Evolutionary conservation across 2,797 vertebrate species (phyloP).

Genomic region (Sarcoramphus papa): DNA sequence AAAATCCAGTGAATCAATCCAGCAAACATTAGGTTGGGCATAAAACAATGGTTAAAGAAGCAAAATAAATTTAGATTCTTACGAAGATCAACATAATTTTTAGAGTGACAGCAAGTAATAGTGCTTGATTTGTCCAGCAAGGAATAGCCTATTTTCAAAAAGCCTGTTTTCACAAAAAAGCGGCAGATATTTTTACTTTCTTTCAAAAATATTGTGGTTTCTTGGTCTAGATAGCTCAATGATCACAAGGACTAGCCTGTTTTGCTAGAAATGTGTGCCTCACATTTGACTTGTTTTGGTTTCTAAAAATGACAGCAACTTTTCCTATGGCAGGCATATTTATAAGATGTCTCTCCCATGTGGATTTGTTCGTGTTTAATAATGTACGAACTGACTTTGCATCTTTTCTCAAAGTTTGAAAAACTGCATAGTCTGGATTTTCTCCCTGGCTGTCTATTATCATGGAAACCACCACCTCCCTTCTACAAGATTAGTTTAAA

Average conservation of each 20-base stretch:
- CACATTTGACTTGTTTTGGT: neutral
- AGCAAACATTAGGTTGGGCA: neutral
- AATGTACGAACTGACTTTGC: neutral
- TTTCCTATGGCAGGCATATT: neutral
- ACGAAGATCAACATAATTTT: neutral
- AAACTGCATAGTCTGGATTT: neutral
- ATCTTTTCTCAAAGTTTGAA: neutral
- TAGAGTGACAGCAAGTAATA: neutral
- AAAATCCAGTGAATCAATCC: neutral
- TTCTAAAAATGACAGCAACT: neutral
- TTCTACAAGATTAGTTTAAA: neutral
- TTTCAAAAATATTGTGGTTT: neutral
- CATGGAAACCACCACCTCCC: neutral
- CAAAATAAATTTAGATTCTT: neutral
- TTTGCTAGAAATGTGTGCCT: neutral
- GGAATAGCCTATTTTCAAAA: neutral
- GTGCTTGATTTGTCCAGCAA: neutral
- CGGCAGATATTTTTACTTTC: neutral
- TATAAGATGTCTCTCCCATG: neutral
- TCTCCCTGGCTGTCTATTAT: neutral
- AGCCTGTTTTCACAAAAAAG: neutral
- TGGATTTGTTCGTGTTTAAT: neutral
- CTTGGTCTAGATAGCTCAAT: neutral
- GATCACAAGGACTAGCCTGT: neutral
- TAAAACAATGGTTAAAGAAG: neutral